phyloP scores from a whole-genome alignment of 2,888 invertebrate genomes.

The Deilephila porcellus region DNA sequence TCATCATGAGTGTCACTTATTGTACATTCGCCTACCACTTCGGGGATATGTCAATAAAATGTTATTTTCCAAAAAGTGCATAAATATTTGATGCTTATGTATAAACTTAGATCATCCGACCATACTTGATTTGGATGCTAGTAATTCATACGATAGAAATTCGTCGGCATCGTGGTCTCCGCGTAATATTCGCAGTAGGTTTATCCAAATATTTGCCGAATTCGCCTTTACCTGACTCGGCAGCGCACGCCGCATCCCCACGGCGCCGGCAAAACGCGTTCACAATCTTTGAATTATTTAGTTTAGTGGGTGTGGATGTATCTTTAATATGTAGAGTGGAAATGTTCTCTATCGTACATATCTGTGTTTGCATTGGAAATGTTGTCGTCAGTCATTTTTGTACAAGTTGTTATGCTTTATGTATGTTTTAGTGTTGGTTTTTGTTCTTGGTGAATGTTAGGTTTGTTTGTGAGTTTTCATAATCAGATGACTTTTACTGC shows the following conservation, averaged over 20 bases:
- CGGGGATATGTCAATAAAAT: no score
- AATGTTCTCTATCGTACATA: conserved; percentile 27
- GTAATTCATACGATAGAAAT: neutral
- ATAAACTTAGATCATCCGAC: neutral
- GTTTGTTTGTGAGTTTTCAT: no score
- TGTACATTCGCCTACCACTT: no score
- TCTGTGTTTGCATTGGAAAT: neutral
- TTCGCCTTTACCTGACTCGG: neutral
- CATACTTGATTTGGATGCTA: no score
- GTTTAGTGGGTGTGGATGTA: conserved; percentile 42
- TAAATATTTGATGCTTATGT: no score
- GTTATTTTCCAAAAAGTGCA: no score
- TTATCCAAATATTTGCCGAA: conserved; percentile 14
- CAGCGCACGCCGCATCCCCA: neutral
- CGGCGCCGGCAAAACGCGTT: conserved; percentile 6
- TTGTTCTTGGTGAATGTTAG: neutral
- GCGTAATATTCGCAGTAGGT: neutral
- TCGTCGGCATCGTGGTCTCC: neutral
- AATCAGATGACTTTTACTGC: no score
- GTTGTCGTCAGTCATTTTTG: conserved; percentile 2
- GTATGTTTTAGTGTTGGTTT: neutral
- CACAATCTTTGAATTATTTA: conserved; percentile 54
- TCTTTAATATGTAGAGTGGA: conserved; percentile 45
- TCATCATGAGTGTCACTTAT: no score
- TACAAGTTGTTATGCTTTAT: neutral